phyloP scores from a whole-genome alignment of 2,797 vertebrate species.

The Coreius guichenoti region DNA sequence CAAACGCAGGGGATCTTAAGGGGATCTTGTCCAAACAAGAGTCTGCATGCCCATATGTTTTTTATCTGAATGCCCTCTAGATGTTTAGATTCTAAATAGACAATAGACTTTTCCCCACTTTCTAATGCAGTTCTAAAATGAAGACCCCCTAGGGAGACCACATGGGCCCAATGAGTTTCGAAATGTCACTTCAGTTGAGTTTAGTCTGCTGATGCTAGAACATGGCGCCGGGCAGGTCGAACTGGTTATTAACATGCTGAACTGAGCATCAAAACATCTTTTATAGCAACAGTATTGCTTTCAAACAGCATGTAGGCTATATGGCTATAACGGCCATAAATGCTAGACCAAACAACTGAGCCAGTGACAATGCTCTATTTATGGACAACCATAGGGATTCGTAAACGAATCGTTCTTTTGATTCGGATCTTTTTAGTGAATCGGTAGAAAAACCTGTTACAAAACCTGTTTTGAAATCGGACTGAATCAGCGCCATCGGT shows the following conservation, averaged over 20 bases:
- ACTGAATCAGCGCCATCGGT: not conserved
- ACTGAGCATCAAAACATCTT: not conserved
- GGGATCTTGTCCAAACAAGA: constrained; percentile 63
- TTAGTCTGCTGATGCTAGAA: constrained; percentile 44
- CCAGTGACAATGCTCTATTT: constrained; percentile 14
- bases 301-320: not conserved
- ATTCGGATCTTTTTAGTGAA: constrained; percentile 2
- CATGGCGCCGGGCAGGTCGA: constrained; percentile 12
- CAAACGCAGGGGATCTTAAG: constrained; percentile 48
- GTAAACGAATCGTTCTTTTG: not conserved
- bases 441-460: not conserved
- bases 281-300: not conserved
- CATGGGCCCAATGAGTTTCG: constrained; percentile 23
- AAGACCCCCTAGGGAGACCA: constrained; percentile 31
- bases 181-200: constrained; percentile 47
- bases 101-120: constrained; percentile 45
- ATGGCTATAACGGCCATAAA: constrained; percentile 16
- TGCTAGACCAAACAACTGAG: constrained; percentile 29
- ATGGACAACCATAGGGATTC: not conserved
- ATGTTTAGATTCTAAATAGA: constrained; percentile 62
- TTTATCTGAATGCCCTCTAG: constrained; percentile 63
- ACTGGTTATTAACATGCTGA: not conserved
- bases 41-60: constrained; percentile 66
- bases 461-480: not conserved
- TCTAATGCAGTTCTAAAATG: constrained; percentile 43